Percentiles rank a stretch among this genome's conserved stretches.
Evolutionary conservation across 2,113 vertebrate genomes (phyloP).

Genomic region (Morphnarchus princeps): DNA sequence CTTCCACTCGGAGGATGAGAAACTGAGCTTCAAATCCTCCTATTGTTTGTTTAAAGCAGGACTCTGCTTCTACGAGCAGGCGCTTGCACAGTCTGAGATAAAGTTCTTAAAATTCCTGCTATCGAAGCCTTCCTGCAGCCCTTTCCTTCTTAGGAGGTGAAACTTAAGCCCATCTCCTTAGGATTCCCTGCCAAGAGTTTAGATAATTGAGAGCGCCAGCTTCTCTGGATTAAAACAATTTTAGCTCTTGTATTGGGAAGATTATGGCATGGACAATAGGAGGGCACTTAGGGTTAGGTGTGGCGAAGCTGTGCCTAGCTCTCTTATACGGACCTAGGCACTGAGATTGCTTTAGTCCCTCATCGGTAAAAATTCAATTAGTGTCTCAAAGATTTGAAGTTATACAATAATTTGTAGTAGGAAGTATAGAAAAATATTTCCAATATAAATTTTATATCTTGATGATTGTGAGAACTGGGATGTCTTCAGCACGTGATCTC

Average conservation of each 20-base stretch:
- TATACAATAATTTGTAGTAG: neutral
- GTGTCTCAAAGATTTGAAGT: neutral
- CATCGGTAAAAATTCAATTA: accelerated
- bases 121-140: neutral
- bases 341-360: neutral
- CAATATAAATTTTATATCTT: neutral
- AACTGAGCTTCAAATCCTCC: slow-evolving; percentile 11
- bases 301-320: neutral
- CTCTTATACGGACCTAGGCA: accelerated
- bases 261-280: neutral
- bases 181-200: neutral
- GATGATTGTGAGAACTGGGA: neutral
- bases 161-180: neutral
- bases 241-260: neutral
- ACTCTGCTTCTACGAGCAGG: neutral
- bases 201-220: neutral
- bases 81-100: neutral
- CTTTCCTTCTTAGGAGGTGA: slow-evolving; percentile 9
- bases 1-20: neutral
- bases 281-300: neutral
- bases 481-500: neutral
- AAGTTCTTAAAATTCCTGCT: neutral
- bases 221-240: neutral
- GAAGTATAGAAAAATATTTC: neutral
- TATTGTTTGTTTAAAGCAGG: slow-evolving; percentile 2